A percentile compares a stretch with the other conserved stretches of the same genome.
These are phyloP conservation scores for Taurulus bubalis DNA, from an alignment of 2,113 vertebrate genomes.

Conservation along the genomic window DNA sequence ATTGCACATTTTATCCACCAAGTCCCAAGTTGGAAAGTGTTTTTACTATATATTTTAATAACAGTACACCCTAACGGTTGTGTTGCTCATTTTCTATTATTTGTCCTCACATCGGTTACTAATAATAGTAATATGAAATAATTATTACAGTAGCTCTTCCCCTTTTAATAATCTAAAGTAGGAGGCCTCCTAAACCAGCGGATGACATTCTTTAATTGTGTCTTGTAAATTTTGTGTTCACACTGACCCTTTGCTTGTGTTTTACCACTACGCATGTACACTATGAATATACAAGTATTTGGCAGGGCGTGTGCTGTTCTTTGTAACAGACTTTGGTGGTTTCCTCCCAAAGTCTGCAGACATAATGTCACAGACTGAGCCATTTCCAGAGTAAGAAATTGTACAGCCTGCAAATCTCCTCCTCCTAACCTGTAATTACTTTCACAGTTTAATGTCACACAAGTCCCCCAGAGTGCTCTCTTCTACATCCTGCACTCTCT, in stretches of 20 bases:
- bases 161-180: background rate
- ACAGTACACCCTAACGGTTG: background rate
- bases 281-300: slow-evolving; percentile 35
- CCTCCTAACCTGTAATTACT: slow-evolving; percentile 72
- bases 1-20: background rate
- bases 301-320: slow-evolving; percentile 49
- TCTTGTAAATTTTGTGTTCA: background rate
- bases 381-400: slow-evolving; percentile 55
- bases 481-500: slow-evolving; percentile 44
- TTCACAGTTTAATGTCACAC: slow-evolving; percentile 76
- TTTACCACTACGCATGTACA: slow-evolving; percentile 16
- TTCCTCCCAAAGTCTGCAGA: slow-evolving; percentile 49
- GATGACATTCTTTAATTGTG: background rate
- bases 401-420: slow-evolving; percentile 53
- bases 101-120: background rate
- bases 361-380: slow-evolving; percentile 42
- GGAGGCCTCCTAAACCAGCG: slow-evolving; percentile 2
- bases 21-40: background rate
- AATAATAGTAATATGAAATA: background rate
- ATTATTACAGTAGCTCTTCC: background rate
- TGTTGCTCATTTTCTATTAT: background rate
- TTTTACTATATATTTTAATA: slow-evolving; percentile 1
- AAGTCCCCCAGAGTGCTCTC: slow-evolving; percentile 52
- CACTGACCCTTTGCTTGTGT: background rate
- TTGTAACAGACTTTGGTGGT: slow-evolving; percentile 37